Evolutionary conservation across 2,113 vertebrate species (phyloP), one percentile per base, ranked within the genome.

Genomic region (Pyxicephalus adspersus): DNA sequence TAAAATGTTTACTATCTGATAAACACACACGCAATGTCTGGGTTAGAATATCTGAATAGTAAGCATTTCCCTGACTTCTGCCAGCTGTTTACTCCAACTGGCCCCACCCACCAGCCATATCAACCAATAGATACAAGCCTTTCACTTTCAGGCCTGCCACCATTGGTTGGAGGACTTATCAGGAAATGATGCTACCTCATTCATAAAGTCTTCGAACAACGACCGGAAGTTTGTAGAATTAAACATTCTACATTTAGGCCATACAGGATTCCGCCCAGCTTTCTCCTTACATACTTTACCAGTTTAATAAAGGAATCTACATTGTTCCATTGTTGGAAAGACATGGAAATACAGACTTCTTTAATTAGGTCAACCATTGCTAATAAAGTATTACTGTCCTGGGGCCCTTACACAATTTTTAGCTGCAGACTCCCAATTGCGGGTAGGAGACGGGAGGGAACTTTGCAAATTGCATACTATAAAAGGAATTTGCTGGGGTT

Each of bases 391-490:
- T 26, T 22, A 13, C 50, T 52, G 28, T n/a, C 5, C 38, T 26
- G 5, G 25, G 50, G 25, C 16, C 50, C 8, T 54, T 52, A 3
- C 18, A 4, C 8, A 55, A 4, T 31, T 28, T 20, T 20, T 58
- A 22, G 7, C 1, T 19, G 52, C 26, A 2, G 8, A 1, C 16
- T 18, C 52, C 54, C 45, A 8, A 28, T 25, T 58, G 38, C n/a
- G 20, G 38, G 54, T 22, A 80, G 66, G 66, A 34, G 66, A 80
- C 3, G 22, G 34, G 55, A 80, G 23, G n/a, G 25, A 31, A 22
- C 70, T 75, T 31, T 58, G 77, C 66, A 80, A 45, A 71, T 80
- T 60, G 34, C 66, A 23, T 68, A 19, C 51, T 68, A 68, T 68
- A 58, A 68, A 79, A 68, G 64, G 52, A 68, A 60, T 60, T n/a